Evolutionary conservation across 1,140 invertebrate species (phyloP).

Genomic region (Brachionus paranguensis): DNA sequence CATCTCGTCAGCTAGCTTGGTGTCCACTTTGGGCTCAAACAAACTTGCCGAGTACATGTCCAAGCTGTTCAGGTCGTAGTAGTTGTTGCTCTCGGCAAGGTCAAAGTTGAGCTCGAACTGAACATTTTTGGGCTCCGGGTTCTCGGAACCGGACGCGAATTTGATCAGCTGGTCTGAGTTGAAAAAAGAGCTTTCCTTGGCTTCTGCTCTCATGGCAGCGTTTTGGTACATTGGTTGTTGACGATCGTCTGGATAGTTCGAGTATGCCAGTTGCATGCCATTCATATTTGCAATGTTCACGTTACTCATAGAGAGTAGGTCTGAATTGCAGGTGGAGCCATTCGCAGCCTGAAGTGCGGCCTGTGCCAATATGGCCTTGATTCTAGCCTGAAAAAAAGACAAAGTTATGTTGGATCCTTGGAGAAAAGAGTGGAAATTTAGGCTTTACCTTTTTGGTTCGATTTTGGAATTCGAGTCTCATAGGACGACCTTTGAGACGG

Average conservation of each 20-base stretch:
- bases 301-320: constrained; percentile 37
- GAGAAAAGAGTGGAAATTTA: neutral
- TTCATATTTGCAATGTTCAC: constrained; percentile 17
- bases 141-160: neutral
- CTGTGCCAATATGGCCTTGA: constrained; percentile 32
- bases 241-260: constrained; percentile 17
- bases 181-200: constrained; percentile 11
- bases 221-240: neutral
- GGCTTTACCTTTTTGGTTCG: constrained; percentile 19
- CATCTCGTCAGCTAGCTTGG: neutral
- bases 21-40: neutral
- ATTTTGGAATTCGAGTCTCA: constrained; percentile 40
- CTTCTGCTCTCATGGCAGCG: neutral
- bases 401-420: neutral
- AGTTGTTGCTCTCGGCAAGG: constrained; percentile 8
- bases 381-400: neutral
- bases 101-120: constrained; percentile 31
- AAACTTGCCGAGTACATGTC: neutral
- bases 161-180: constrained; percentile 19
- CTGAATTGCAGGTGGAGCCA: constrained; percentile 12
- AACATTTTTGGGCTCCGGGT: neutral
- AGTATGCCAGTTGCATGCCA: neutral
- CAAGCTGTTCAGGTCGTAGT: constrained; percentile 15
- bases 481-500: constrained; percentile 29
- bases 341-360: neutral